Percentiles rank a stretch among this genome's conserved stretches.
Conservation (phyloP, 1,140 invertebrate genomes). For the Aphaenogaster rudis region DNA sequence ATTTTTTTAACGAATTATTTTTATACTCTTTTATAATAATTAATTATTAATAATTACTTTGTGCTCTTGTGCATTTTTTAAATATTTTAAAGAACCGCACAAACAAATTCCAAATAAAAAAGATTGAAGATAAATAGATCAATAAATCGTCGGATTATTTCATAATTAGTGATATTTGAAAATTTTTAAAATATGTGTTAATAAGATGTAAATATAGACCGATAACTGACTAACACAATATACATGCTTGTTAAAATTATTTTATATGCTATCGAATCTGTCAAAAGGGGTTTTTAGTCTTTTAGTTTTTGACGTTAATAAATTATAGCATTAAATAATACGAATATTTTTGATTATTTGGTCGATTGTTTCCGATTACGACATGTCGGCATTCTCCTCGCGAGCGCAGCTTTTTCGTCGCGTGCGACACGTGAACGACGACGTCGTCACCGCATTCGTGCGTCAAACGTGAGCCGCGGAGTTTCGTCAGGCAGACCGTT, state of each 20-base stretch:
- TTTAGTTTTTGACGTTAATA: not conserved
- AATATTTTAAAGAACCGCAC: not conserved
- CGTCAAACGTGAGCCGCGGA: conserved; percentile 20
- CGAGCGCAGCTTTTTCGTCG: not conserved
- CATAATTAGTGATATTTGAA: not conserved
- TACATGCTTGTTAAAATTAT: not conserved
- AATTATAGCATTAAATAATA: not conserved
- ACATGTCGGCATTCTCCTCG: not conserved
- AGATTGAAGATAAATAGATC: not conserved
- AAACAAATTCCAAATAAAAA: not conserved
- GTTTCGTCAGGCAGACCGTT: conserved; percentile 68
- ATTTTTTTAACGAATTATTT: not conserved
- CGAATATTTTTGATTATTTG: not conserved
- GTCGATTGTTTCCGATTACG: not conserved
- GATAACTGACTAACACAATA: too few species aligned
- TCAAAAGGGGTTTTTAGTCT: too few species aligned
- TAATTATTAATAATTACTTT: not conserved
- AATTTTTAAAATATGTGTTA: not conserved
- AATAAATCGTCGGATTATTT: not conserved
- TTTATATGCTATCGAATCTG: not conserved
- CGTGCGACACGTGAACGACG: not conserved
- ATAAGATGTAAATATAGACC: too few species aligned
- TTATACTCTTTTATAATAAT: not conserved
- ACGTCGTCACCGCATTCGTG: conserved; percentile 7
- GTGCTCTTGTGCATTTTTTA: not conserved